These are phyloP conservation scores for Hippolais icterina DNA, from an alignment of 2,113 vertebrate species.

Conservation along the genomic window DNA sequence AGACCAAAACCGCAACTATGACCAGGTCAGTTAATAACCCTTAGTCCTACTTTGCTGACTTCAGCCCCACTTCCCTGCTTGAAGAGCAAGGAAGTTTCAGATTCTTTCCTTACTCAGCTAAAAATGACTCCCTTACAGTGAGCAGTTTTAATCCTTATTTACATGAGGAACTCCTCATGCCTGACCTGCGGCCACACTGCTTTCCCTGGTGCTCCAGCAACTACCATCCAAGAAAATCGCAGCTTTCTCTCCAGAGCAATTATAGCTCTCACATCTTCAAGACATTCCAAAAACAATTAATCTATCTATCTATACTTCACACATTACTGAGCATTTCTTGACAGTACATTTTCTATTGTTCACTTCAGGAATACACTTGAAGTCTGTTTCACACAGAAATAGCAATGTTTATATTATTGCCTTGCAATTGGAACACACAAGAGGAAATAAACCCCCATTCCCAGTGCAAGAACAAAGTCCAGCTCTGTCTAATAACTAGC, in stretches of 20 bases:
- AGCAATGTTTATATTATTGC: background rate
- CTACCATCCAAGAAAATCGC: background rate
- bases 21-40: background rate
- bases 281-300: background rate
- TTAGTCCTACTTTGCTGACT: background rate
- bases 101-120: background rate
- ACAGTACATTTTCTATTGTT: background rate
- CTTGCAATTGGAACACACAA: background rate
- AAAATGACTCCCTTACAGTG: accelerated
- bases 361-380: background rate
- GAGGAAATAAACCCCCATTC: background rate
- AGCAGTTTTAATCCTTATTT: background rate
- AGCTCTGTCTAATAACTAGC: background rate
- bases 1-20: accelerated
- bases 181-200: background rate
- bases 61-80: background rate
- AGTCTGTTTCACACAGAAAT: background rate
- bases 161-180: background rate
- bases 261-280: background rate
- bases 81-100: background rate
- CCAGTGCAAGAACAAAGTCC: background rate
- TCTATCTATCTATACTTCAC: background rate
- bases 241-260: background rate
- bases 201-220: background rate
- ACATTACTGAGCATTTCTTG: background rate